Evolutionary conservation across 2,113 vertebrate species (phyloP).

Genomic region (Drymodes brunneopygia): DNA sequence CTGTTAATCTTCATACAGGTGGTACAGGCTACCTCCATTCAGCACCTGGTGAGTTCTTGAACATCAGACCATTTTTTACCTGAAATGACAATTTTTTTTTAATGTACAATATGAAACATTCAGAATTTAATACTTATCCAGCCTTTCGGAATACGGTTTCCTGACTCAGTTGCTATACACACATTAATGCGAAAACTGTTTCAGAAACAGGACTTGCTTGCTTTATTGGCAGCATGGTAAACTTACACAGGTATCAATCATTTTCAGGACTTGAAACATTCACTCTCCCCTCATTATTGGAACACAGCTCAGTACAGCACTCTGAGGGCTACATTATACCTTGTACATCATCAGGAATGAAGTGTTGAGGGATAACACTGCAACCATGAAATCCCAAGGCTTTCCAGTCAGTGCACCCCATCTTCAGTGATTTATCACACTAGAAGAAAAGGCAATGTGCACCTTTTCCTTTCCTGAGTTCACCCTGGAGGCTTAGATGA

Average conservation of each 20-base stretch:
- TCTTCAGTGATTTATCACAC: background rate
- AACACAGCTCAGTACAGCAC: background rate
- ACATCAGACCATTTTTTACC: background rate
- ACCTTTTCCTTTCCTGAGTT: background rate
- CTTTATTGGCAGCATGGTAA: conserved; percentile 48
- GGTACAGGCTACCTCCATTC: background rate
- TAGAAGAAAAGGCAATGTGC: background rate
- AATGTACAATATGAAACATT: background rate
- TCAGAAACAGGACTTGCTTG: conserved; percentile 29
- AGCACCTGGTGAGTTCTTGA: background rate
- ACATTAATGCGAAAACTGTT: conserved; percentile 44
- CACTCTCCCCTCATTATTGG: conserved; percentile 8
- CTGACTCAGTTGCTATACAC: background rate
- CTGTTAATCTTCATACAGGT: background rate
- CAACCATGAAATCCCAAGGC: background rate
- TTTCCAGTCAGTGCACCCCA: background rate
- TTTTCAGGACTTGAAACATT: background rate
- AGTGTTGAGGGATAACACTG: background rate
- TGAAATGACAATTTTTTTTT: background rate
- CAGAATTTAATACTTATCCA: conserved; percentile 17
- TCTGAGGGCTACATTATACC: background rate
- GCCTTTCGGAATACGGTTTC: conserved; percentile 13
- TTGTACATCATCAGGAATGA: background rate
- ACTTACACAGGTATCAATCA: conserved; percentile 42
- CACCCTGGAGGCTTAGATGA: background rate